Base-by-base conservation (phyloP, 2,113 vertebrate species). In the Apteryx owenii region DNA sequence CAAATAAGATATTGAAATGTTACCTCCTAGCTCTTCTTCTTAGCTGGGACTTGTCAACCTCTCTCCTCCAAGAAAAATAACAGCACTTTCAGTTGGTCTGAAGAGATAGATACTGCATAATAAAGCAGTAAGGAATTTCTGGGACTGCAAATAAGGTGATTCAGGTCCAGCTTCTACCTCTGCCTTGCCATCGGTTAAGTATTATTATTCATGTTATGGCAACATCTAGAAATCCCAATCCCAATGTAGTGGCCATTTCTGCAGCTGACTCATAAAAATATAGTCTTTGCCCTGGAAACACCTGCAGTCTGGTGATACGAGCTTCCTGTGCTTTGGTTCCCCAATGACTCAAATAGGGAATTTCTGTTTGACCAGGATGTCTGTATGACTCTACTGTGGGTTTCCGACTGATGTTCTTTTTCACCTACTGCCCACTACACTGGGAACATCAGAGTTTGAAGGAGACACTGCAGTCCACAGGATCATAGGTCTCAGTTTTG, bases 231-330 rank as follows among this genome's bases (percentile, higher is more conserved):
- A 71, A 88, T 48, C 5, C 0, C 36, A 83, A 40, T 36, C 29
- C 26, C n/a, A 21, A 0, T 26, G 51, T 29, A 54, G 31, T 23
- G 79, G 54, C 25, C 10, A 44, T 44, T 88, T 77, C 86, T 88
- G 25, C 9, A 25, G 38, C 53, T 88, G 54, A 73, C 10, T 60
- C 40, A 60, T 61, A 82, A 89, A 82, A 46, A 38, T 38, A 28
- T 3, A 73, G 54, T 64, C 14, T 79, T 77, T 88, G 36, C 23
- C 89, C 84, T 87, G 89, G 96, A 95, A 97, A 89, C 79, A 94
- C 66, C 78, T 94, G 94, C 62, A 94, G 70, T 15, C 53, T 76
- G 75, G 75, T 72, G 89, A 95, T 40, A 85, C 0, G 17, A 64
- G 29, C 46, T 93, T 96, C 89, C 91, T 64, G 40, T 68, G 64